Base-by-base conservation (phyloP, 2,113 vertebrate species). In the Oceanodroma tethys region DNA sequence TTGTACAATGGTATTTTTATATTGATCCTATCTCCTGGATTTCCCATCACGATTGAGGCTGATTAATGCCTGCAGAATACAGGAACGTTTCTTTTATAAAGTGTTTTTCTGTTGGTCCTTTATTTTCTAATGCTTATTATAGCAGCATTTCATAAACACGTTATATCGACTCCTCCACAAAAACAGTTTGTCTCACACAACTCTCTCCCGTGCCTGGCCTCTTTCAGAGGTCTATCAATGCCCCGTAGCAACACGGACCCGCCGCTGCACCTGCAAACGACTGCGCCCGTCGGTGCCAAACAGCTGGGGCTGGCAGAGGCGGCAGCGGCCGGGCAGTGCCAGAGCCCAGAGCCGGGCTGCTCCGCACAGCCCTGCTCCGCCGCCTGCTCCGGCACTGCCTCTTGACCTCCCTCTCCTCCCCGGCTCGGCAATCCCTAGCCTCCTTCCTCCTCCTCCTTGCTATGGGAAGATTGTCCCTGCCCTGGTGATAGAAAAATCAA, bases 241-340 rank as follows among this genome's bases (percentile, higher is more conserved):
- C 81, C 76, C 84, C 9, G 87, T 65, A 53, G 74, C 87, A 56
- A 2, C 79, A 58, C 10, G 6, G 85, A 13, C 38, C 34, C 15
- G 38, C 13, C 9, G 30, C 93, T 95, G 91, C 88, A 88, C 75
- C 93, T 95, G 94, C 93, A 34, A 75, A 58, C 7, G 40, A 27
- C 88, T 21, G 82, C 0, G 4, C 22, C 42, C 7, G n/a, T 45
- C 5, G 7, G 26, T 91, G 93, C 89, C 95, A 89, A 93, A 20
- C 81, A 95, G 65, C 94, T 95, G 95, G 84, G 83, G 93, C 86
- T 94, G 95, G 68, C 91, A 91, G 81, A 71, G 87, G n/a, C 18
- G 16, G 86, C 86, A 21, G 79, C 0, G 11, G 15, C 59, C 0
- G 15, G 53, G 40, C 83, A 50, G 55, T n/a, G 91, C 87, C 92